Percentiles rank a stretch among this genome's conserved stretches.
Conservation (phyloP, 2,113 vertebrate genomes). For the Urocolius indicus region DNA sequence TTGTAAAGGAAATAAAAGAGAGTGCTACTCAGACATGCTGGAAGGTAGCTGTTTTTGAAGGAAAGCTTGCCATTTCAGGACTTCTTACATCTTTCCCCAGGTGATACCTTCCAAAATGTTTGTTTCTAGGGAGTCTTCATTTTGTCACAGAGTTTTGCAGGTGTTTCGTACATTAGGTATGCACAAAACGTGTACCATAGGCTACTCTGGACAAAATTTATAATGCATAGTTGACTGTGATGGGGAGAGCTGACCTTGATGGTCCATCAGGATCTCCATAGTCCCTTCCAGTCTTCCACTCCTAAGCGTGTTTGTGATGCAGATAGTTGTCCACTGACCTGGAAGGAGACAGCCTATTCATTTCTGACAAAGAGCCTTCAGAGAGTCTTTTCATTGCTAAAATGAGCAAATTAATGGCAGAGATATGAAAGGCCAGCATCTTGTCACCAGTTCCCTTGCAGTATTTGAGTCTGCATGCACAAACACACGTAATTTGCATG, state of each 20-base stretch:
- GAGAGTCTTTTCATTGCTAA: constrained; percentile 38
- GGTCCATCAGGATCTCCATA: background rate
- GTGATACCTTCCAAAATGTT: background rate
- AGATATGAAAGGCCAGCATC: constrained; percentile 13
- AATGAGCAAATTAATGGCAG: constrained; percentile 40
- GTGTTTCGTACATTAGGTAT: background rate
- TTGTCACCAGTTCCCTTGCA: background rate
- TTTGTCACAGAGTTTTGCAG: background rate
- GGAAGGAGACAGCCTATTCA: constrained; percentile 49
- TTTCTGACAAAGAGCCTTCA: constrained; percentile 58
- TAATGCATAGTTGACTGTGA: background rate
- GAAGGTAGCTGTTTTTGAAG: background rate
- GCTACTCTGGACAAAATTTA: background rate
- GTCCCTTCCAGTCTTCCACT: background rate
- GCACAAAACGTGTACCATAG: background rate
- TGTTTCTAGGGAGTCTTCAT: background rate
- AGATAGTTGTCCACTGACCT: constrained; percentile 45
- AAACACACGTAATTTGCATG: background rate
- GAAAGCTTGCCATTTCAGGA: background rate
- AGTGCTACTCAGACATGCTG: background rate
- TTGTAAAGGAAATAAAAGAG: background rate
- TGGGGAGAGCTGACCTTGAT: background rate
- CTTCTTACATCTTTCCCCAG: background rate
- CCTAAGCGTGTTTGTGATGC: background rate
- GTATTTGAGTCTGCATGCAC: background rate